A percentile compares a stretch with the other conserved stretches of the same genome.
phyloP scores from a whole-genome alignment of 2,888 invertebrate genomes.

The Mactromeris polynyma region DNA sequence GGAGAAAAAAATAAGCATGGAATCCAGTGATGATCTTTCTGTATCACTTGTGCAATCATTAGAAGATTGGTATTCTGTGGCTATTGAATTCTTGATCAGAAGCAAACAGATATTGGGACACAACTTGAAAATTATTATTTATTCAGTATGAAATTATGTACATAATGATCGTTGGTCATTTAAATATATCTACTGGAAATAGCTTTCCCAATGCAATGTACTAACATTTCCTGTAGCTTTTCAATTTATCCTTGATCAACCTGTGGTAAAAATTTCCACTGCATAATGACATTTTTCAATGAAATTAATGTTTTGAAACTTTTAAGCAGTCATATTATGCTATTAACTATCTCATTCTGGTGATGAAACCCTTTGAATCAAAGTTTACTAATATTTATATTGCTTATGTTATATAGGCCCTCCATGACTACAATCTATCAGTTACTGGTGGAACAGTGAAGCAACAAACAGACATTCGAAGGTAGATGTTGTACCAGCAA shows the following conservation, averaged over 20 bases:
- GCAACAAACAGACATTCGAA: constrained; percentile 78
- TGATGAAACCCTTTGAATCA: no score
- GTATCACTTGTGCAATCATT: constrained; percentile 47
- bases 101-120: constrained; percentile 77
- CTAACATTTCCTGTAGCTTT: no score
- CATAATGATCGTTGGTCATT: neutral
- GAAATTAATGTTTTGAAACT: no score
- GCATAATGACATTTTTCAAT: no score
- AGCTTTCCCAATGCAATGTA: no score
- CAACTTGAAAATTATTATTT: constrained; percentile 81
- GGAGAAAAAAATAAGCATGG: neutral
- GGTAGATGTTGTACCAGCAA: constrained; percentile 64
- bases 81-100: constrained; percentile 79
- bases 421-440: constrained; percentile 77
- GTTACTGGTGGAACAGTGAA: constrained; percentile 77
- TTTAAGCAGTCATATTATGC: no score
- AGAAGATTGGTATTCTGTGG: constrained; percentile 79
- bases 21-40: constrained; percentile 19
- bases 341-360: no score
- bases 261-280: no score
- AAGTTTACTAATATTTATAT: no score
- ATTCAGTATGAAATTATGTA: constrained; percentile 77
- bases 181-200: neutral
- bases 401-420: constrained; percentile 73
- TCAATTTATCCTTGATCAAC: no score